phyloP scores from a whole-genome alignment of 2,797 vertebrate species.

The Lutjanus argentimaculatus region DNA sequence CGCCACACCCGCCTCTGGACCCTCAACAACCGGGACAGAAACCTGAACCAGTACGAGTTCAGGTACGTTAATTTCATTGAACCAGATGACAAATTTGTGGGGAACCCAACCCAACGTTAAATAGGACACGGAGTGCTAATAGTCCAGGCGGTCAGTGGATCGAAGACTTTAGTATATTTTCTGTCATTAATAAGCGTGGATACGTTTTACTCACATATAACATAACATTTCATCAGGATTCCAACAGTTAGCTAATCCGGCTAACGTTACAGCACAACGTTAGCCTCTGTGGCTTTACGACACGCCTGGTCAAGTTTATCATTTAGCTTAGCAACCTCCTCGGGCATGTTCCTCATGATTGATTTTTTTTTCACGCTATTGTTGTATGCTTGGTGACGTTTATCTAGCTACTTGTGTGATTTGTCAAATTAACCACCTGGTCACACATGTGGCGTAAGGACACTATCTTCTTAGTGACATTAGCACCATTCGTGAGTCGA shows the following conservation, averaged over 20 bases:
- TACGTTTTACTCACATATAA: neutral
- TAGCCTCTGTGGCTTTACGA: neutral
- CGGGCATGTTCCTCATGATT: neutral
- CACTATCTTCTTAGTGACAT: neutral
- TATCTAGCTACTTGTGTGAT: no score
- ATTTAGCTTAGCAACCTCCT: neutral
- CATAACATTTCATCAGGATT: neutral
- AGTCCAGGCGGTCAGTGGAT: neutral
- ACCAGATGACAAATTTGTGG: accelerated
- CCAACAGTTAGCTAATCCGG: neutral
- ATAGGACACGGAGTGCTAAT: no score
- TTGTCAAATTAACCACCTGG: neutral
- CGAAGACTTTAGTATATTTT: no score
- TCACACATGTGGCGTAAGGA: neutral
- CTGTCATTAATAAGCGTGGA: accelerated
- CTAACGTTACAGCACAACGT: neutral
- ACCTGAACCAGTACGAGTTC: constrained; percentile 77
- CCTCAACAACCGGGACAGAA: constrained; percentile 70
- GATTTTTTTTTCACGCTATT: neutral
- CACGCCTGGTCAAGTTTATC: neutral
- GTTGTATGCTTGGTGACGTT: neutral
- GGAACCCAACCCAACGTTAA: no score
- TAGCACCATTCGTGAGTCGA: neutral
- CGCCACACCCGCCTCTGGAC: neutral
- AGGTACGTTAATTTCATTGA: constrained; percentile 73